Percentiles rank a stretch among this genome's conserved stretches.
Evolutionary conservation across 2,113 vertebrate genomes (phyloP).

Genomic region (Pampusana beccarii): DNA sequence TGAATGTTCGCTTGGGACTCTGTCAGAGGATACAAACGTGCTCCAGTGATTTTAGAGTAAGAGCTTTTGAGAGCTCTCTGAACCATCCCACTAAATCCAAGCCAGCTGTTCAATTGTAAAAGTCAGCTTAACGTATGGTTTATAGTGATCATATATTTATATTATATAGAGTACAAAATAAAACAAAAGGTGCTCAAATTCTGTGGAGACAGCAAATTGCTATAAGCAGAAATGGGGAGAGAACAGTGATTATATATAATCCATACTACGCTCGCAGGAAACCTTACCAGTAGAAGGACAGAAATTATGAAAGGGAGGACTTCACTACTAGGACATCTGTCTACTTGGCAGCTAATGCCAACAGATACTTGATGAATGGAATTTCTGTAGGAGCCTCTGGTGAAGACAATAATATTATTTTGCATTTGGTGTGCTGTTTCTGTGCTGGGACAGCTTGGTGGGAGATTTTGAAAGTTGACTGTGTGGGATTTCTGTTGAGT

Average conservation of each 20-base stretch:
- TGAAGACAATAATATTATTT: background rate
- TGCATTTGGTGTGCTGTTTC: background rate
- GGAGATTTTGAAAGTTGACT: background rate
- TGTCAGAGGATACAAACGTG: background rate
- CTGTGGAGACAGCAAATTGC: background rate
- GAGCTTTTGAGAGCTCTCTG: background rate
- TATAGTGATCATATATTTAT: background rate
- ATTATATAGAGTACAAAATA: background rate
- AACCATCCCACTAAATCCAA: background rate
- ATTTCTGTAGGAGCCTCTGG: background rate
- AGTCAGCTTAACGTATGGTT: background rate
- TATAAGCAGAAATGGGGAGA: background rate
- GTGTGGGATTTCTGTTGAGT: background rate
- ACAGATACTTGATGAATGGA: background rate
- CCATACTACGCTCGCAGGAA: background rate
- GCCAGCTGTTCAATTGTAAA: slow-evolving; percentile 13
- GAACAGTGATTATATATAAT: background rate
- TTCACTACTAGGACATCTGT: background rate
- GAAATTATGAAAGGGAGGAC: background rate
- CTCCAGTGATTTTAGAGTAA: background rate
- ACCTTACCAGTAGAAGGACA: background rate
- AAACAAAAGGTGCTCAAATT: slow-evolving; percentile 18
- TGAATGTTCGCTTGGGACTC: background rate
- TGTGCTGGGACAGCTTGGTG: background rate
- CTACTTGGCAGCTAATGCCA: background rate